Evolutionary conservation across 2,113 vertebrate species (phyloP).

Genomic region (Pitta sordida): DNA sequence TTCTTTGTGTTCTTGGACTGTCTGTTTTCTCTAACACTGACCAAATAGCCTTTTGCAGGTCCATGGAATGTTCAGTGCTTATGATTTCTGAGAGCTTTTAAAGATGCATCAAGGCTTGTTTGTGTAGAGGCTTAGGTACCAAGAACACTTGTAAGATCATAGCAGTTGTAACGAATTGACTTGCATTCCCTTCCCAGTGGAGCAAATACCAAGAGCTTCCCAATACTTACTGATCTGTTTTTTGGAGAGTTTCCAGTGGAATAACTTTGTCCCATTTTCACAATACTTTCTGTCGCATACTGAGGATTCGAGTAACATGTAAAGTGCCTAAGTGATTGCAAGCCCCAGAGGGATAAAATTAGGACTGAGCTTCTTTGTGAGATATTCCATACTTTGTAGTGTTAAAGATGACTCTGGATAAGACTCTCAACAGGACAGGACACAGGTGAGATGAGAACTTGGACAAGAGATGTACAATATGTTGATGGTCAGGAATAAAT

Average conservation of each 20-base stretch:
- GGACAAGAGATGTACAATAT: neutral
- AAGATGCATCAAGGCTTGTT: neutral
- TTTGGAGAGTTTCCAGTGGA: conserved; percentile 13
- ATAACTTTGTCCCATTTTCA: neutral
- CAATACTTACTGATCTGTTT: neutral
- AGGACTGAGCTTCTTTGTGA: neutral
- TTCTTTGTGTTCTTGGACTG: neutral
- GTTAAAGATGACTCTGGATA: neutral
- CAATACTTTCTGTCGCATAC: neutral
- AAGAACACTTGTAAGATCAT: neutral
- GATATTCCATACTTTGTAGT: neutral
- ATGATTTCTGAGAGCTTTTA: neutral
- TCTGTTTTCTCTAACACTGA: neutral
- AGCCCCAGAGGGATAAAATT: neutral
- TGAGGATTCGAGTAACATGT: neutral
- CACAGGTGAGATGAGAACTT: neutral
- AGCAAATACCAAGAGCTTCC: neutral
- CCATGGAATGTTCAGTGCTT: neutral
- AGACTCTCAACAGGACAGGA: neutral
- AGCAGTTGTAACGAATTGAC: neutral
- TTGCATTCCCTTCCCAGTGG: neutral
- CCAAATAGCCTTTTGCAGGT: neutral
- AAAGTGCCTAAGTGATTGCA: neutral
- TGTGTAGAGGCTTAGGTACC: neutral
- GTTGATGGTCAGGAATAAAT: neutral